Conservation (phyloP, 2,113 vertebrate species). For the Oreocharis arfaki region DNA sequence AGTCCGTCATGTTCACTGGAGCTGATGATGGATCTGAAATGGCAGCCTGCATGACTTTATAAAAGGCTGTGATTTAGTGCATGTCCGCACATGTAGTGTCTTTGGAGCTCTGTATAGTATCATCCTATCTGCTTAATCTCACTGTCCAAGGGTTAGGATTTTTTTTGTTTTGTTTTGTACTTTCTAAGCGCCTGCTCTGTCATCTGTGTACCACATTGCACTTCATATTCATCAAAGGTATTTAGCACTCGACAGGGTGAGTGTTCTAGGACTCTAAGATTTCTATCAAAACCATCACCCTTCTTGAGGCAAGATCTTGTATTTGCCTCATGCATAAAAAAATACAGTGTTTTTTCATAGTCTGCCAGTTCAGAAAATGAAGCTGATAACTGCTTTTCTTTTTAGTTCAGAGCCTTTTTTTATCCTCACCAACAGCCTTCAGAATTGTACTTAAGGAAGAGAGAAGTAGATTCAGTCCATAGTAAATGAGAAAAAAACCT, state of each 20-base stretch:
- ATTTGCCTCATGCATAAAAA: neutral
- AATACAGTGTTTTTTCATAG: neutral
- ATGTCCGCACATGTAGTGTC: neutral
- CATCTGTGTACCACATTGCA: constrained; percentile 36
- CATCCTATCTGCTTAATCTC: constrained; percentile 51
- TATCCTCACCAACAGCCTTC: neutral
- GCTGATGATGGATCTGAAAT: constrained; percentile 23
- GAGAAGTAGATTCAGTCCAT: neutral
- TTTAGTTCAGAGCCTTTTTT: neutral
- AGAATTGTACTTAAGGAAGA: neutral
- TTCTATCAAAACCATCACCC: constrained; percentile 1
- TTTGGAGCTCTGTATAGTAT: constrained; percentile 6
- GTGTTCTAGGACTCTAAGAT: neutral
- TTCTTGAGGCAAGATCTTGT: neutral
- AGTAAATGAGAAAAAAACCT: neutral
- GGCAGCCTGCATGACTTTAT: constrained; percentile 24
- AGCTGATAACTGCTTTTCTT: neutral
- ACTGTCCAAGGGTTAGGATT: neutral
- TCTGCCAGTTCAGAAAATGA: neutral
- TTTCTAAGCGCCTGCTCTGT: constrained; percentile 5
- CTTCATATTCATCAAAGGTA: constrained; percentile 21
- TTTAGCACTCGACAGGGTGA: neutral
- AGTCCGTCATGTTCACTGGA: neutral
- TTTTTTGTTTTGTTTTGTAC: constrained; percentile 42
- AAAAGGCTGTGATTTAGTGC: constrained; percentile 45